Conservation (phyloP, 2,113 vertebrate genomes). For the Arothron firmamentum region DNA sequence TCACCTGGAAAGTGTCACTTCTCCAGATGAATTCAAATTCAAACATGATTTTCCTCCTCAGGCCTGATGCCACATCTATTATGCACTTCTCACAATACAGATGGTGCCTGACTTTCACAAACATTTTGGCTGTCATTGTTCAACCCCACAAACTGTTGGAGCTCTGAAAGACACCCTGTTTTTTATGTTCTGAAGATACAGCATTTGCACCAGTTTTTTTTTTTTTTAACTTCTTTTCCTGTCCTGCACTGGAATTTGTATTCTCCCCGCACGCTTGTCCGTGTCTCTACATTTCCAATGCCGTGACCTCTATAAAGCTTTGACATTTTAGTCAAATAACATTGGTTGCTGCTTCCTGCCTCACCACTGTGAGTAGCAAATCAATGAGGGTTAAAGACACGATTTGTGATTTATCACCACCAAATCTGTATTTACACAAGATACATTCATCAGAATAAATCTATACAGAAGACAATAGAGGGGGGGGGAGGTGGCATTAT, state of each 20-base stretch:
- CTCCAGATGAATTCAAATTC: too few species aligned
- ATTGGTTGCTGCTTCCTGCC: conserved; percentile 40
- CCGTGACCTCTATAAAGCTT: conserved; percentile 51
- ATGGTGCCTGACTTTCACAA: too few species aligned
- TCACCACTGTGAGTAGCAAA: conserved; percentile 33
- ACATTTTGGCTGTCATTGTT: too few species aligned
- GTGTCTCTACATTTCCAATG: conserved; percentile 21
- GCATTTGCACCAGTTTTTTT: neutral
- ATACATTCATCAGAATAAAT: neutral
- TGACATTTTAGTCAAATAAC: conserved; percentile 65
- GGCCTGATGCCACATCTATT: neutral
- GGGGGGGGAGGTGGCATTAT: neutral
- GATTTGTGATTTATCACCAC: conserved; percentile 29
- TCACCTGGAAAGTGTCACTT: too few species aligned
- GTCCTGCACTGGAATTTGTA: conserved; percentile 28
- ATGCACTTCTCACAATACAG: too few species aligned
- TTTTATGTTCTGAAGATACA: neutral
- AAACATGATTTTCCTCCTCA: neutral
- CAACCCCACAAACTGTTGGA: too few species aligned
- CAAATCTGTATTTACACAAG: conserved; percentile 4
- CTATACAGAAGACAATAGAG: neutral
- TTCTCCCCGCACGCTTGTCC: conserved; percentile 24
- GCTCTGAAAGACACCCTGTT: too few species aligned
- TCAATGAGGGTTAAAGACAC: conserved; percentile 52
- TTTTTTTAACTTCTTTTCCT: neutral